phyloP scores from a whole-genome alignment of 1,140 invertebrate genomes.

The Achroia grisella region DNA sequence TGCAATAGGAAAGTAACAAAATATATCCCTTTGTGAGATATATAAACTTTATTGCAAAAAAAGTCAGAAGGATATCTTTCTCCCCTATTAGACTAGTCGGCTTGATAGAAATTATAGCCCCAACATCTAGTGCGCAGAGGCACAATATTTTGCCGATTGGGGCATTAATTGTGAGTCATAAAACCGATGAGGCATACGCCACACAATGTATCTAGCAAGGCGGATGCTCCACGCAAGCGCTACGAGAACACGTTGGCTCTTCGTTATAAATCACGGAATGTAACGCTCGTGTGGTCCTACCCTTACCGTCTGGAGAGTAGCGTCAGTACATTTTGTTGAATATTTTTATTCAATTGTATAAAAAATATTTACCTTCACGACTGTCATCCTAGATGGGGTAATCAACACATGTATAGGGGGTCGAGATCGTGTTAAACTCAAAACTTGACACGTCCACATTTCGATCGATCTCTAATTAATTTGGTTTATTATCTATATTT shows the following conservation, averaged over 20 bases:
- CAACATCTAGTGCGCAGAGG: constrained; percentile 1
- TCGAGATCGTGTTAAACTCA: not conserved
- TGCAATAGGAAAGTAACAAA: too few species aligned
- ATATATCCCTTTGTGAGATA: too few species aligned
- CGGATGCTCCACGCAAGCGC: constrained; percentile 35
- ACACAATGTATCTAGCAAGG: constrained; percentile 34
- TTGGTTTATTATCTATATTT: too few species aligned
- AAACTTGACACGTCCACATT: too few species aligned
- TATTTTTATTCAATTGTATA: constrained; percentile 6
- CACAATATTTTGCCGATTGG: constrained; percentile 29
- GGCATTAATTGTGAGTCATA: constrained; percentile 41
- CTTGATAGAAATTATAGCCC: not conserved
- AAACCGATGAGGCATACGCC: constrained; percentile 42
- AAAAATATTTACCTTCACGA: not conserved
- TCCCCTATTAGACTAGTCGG: too few species aligned
- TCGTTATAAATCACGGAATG: constrained; percentile 50
- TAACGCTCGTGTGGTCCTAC: constrained; percentile 42
- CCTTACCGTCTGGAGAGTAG: constrained; percentile 14
- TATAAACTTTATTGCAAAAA: too few species aligned
- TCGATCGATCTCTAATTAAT: too few species aligned
- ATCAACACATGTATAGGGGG: too few species aligned
- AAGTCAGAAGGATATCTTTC: too few species aligned
- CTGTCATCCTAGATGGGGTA: too few species aligned
- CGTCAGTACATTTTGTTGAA: constrained; percentile 11
- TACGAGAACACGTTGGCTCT: constrained; percentile 37